These are phyloP conservation scores for Sminthurides bifidus DNA, from an alignment of 1,140 invertebrate genomes.

Conservation along the genomic window DNA sequence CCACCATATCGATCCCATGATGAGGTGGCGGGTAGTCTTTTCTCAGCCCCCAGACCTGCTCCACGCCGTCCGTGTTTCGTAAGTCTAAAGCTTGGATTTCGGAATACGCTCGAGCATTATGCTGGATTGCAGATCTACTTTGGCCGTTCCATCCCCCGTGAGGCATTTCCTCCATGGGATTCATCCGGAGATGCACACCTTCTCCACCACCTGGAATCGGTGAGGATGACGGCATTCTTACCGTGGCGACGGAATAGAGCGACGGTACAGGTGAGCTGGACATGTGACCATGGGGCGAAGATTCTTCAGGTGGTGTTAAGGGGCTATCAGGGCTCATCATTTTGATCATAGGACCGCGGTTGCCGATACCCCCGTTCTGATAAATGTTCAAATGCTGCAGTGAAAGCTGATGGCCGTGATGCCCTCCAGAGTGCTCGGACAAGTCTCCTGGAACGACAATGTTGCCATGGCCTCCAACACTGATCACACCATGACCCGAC, in stretches of 20 bases:
- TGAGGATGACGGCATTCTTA: slow-evolving; percentile 7
- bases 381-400: too few species aligned
- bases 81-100: slow-evolving; percentile 6
- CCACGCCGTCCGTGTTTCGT: slow-evolving; percentile 5
- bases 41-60: slow-evolving; percentile 6
- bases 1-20: background rate
- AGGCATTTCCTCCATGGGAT: slow-evolving; percentile 37
- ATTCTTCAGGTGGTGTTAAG: slow-evolving; percentile 21
- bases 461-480: too few species aligned
- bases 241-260: slow-evolving; percentile 13
- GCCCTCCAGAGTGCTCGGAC: too few species aligned
- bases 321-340: slow-evolving; percentile 19
- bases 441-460: too few species aligned
- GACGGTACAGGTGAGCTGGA: slow-evolving; percentile 11
- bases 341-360: slow-evolving; percentile 16
- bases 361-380: too few species aligned
- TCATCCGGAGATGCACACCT: slow-evolving; percentile 42
- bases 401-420: too few species aligned
- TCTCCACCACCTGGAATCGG: slow-evolving; percentile 35
- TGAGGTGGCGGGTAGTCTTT: slow-evolving; percentile 17
- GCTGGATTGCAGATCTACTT: slow-evolving; percentile 14
- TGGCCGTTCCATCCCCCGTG: slow-evolving; percentile 35
- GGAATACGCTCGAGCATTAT: too few species aligned
- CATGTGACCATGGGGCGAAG: slow-evolving; percentile 9
- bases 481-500: too few species aligned